Conservation (phyloP, 2,888 invertebrate genomes). For the Dryocosmus kuriphilus region DNA sequence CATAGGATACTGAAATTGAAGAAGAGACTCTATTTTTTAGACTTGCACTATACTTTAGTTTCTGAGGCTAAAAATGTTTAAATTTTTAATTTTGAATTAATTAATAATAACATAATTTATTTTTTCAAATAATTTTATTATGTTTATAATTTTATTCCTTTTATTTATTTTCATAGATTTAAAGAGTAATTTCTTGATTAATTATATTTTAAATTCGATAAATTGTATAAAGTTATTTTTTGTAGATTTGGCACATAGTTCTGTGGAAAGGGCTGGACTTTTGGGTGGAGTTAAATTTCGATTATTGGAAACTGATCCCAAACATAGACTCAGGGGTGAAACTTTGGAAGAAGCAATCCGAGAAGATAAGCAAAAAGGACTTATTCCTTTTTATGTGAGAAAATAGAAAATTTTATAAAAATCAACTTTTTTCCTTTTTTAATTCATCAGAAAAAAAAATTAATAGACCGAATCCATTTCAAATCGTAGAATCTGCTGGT, state of each 20-base stretch:
- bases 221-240: slow-evolving; percentile 43
- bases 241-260: slow-evolving; percentile 93
- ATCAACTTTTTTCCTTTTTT: background rate
- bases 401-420: background rate
- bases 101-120: too few species aligned
- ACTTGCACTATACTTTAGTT: background rate
- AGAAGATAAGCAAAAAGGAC: slow-evolving; percentile 91
- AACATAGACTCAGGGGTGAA: slow-evolving; percentile 87
- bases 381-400: slow-evolving; percentile 97
- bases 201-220: background rate
- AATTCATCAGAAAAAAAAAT: too few species aligned
- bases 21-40: too few species aligned
- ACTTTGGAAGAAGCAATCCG: slow-evolving; percentile 88
- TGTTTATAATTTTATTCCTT: too few species aligned
- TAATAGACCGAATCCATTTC: too few species aligned
- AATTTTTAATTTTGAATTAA: too few species aligned
- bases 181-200: background rate
- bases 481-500: too few species aligned
- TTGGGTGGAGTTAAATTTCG: slow-evolving; percentile 91
- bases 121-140: too few species aligned
- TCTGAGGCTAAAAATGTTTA: too few species aligned
- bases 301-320: slow-evolving; percentile 85
- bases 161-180: too few species aligned
- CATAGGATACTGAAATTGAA: background rate
- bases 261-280: slow-evolving; percentile 94